Evolutionary conservation across 2,113 vertebrate genomes (phyloP).

Genomic region (Cromileptes altivelis): DNA sequence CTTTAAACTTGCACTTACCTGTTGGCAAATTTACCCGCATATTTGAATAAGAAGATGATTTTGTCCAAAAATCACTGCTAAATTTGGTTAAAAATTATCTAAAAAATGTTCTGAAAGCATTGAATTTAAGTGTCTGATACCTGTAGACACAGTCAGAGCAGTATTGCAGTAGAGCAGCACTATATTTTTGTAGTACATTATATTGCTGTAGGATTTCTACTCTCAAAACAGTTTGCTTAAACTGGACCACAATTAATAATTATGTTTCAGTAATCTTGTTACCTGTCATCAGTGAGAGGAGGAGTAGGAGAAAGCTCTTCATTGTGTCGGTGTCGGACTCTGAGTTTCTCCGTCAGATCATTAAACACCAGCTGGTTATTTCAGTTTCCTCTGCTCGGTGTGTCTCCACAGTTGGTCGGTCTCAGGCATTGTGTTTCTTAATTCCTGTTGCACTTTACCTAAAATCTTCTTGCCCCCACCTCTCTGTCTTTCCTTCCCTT

Average conservation of each 20-base stretch:
- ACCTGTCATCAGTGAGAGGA: slow-evolving; percentile 53
- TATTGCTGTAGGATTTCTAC: neutral
- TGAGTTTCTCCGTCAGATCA: neutral
- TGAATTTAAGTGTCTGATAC: too few relatives aligned
- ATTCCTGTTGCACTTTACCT: rapidly evolving
- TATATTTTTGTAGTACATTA: neutral
- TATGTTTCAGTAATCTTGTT: neutral
- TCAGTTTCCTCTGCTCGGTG: neutral
- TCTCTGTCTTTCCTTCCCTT: neutral
- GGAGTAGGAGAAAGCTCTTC: slow-evolving; percentile 8
- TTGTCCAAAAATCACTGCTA: too few relatives aligned
- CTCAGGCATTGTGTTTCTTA: neutral
- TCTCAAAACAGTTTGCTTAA: neutral
- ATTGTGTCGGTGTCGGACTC: neutral
- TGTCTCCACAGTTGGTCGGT: neutral
- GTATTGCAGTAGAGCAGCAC: neutral
- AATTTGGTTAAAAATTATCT: too few relatives aligned
- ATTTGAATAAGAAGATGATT: too few relatives aligned
- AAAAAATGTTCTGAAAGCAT: too few relatives aligned
- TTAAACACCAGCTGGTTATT: neutral
- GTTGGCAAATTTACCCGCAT: too few relatives aligned
- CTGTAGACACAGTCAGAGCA: too few relatives aligned
- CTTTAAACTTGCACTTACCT: too few relatives aligned
- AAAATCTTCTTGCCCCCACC: neutral
- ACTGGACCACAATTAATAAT: neutral